phyloP scores from a whole-genome alignment of 2,888 invertebrate genomes.

The Drosophila rubida region DNA sequence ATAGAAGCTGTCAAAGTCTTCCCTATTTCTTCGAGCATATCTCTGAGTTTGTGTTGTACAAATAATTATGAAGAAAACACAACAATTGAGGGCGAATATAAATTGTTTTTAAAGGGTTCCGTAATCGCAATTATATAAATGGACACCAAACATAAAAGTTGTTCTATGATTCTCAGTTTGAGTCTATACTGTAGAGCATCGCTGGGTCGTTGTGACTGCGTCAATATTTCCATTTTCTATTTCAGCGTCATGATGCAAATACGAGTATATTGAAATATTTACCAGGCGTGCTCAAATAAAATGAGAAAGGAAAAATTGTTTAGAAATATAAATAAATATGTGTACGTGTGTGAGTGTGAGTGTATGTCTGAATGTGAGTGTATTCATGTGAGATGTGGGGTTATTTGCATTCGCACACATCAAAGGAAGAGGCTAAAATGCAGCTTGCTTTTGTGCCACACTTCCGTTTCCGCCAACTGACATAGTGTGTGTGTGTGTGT shows the following conservation, averaged over 20 bases:
- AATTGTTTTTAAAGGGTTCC: background rate
- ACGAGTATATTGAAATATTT: constrained; percentile 50
- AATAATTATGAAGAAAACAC: background rate
- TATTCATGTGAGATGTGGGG: constrained; percentile 13
- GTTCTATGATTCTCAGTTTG: too few species aligned
- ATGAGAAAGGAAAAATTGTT: constrained; percentile 60
- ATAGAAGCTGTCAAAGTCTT: background rate
- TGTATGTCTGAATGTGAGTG: background rate
- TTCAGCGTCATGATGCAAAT: constrained; percentile 40
- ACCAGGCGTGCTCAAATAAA: constrained; percentile 45
- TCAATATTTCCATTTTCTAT: constrained; percentile 22
- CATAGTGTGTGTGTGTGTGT: background rate
- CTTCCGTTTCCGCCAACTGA: constrained; percentile 56
- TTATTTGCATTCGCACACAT: constrained; percentile 60
- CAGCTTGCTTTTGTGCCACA: constrained; percentile 67
- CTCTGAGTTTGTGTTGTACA: background rate
- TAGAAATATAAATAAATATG: constrained; percentile 42
- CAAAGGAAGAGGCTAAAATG: constrained; percentile 71
- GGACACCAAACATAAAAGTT: too few species aligned
- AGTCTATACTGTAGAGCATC: constrained; percentile 21
- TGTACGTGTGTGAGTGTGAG: background rate
- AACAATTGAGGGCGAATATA: background rate
- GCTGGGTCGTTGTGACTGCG: background rate
- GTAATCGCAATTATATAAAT: too few species aligned
- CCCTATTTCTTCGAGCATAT: background rate